These are phyloP conservation scores for Danaus melanippus DNA, from an alignment of 1,140 invertebrate species.

Conservation along the genomic window DNA sequence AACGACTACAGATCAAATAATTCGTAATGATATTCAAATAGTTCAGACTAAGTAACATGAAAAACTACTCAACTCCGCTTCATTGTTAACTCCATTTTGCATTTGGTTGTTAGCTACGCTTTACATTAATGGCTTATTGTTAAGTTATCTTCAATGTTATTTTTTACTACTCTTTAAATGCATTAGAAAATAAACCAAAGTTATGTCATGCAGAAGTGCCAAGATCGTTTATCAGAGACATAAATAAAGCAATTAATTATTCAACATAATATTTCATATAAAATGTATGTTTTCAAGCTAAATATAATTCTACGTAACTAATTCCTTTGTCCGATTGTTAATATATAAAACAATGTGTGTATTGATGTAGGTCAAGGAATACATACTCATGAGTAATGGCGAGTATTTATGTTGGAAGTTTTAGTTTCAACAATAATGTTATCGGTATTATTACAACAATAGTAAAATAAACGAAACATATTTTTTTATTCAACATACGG, in stretches of 20 bases:
- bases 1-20: no score
- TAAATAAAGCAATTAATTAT: conserved; percentile 7
- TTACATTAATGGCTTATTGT: conserved; percentile 31
- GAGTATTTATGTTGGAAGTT: conserved; percentile 18
- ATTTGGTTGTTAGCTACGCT: conserved; percentile 41
- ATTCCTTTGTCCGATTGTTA: conserved; percentile 30
- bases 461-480: background rate
- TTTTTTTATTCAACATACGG: background rate
- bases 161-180: no score
- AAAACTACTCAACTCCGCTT: conserved; percentile 67
- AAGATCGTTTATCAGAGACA: background rate
- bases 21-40: no score
- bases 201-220: background rate
- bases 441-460: background rate
- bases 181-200: no score
- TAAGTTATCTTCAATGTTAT: no score
- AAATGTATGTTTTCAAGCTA: no score
- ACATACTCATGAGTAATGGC: conserved; percentile 32
- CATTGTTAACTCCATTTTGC: conserved; percentile 57
- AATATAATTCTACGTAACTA: conserved; percentile 6
- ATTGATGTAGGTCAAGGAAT: conserved; percentile 37
- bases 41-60: conserved; percentile 37
- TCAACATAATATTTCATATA: conserved; percentile 6
- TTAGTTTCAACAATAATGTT: conserved; percentile 6
- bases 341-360: conserved; percentile 26